Base-by-base conservation (phyloP, 53 echinoderm and acorn worm species). In the Echinometra lucunter region DNA sequence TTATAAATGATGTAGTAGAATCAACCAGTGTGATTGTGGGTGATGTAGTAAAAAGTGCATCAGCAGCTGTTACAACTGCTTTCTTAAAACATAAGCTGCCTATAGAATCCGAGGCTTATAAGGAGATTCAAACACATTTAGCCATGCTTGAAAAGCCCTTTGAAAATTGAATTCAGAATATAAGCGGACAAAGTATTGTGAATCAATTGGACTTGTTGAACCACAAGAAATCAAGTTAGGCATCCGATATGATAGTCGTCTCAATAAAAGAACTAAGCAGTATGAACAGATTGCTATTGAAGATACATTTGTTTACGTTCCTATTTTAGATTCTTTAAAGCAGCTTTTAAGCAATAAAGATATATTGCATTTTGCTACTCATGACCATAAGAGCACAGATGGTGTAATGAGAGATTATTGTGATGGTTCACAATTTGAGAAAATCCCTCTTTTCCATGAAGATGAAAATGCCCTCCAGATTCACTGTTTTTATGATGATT, bases 351-450 rank as follows among this genome's bases (percentile, higher is more conserved):
- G 47, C 10, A 56, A 95, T 95, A 15, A 30, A 38, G 92, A 95
- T 92, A 82, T 95, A 72, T 92, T 95, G 89, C 94, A 95, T 56
- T 89, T 66, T 56, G 89, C 44, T 69, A 95, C 89, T 89, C 89
- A 94, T 89, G 45, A 74, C 67, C 96, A 95, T 38, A 95, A 11
- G 28, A 94, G 94, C 60, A 21, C 45, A 75, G 94, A 93, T 80
- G 45, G 44, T 94, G 81, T 94, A 67, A 90, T 96, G 28, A 92
- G 75, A 44, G 96, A 96, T 94, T 95, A 72, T 66, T 96, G 96
- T 93, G 96, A 96, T 96, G 96, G 90, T 18, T 47, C 63, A 87
- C 95, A 89, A 38, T 95, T 93, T 91, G 53, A 93, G 34, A 88
- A 95, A 78, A 95, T 34, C 60, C 82, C 63, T 91, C 81, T 96